Evolutionary conservation across 1,140 invertebrate species (phyloP), one percentile per base, ranked within the genome.

Genomic region (Saxidomus purpurata): DNA sequence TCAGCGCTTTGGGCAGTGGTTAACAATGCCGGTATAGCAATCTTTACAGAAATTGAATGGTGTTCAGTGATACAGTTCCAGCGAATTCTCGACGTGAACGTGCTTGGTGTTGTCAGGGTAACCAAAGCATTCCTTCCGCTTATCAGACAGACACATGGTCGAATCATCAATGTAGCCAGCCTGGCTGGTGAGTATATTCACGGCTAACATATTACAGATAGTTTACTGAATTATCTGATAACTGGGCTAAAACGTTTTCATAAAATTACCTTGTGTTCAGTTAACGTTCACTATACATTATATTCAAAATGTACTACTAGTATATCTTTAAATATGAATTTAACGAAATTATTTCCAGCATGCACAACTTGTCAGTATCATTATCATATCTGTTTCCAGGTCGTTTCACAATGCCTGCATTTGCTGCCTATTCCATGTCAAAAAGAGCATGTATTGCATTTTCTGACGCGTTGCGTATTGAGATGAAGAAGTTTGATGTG

Each of bases 141-240:
- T 9, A 86, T 95, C 3, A 90, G 94, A 22, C 82, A 91, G 34
- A 90, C 92, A 13, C 89, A 92, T 94, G 96, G 96, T 40, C 96
- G 98, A 86, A 96, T 99, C 43, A 97, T 99, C 25, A 98, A 98
- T 80, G 96, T 99, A 0, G 97, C 97, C 15, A 98, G 98, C 93
- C 97, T 99, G 93, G 94, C 94, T 83, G 94, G 94, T 94, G 89
- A 89, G 77, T 91, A 31, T n/a, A 43, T 8, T 8, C 15, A 43
- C 43, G 4, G 43, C 4, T 43, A 43, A 43, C 43, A 43, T 15
- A 43, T n/a, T n/a, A n/a, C n/a, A n/a, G n/a, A n/a, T n/a, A n/a
- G n/a, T n/a, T n/a, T n/a, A n/a, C n/a, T n/a, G n/a, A n/a, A n/a
- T n/a, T n/a, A n/a, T n/a, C n/a, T n/a, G n/a, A n/a, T n/a, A n/a